Percentiles rank a stretch among this genome's conserved stretches.
Evolutionary conservation across 2,888 invertebrate species (phyloP).

Genomic region (Macaria liturata): DNA sequence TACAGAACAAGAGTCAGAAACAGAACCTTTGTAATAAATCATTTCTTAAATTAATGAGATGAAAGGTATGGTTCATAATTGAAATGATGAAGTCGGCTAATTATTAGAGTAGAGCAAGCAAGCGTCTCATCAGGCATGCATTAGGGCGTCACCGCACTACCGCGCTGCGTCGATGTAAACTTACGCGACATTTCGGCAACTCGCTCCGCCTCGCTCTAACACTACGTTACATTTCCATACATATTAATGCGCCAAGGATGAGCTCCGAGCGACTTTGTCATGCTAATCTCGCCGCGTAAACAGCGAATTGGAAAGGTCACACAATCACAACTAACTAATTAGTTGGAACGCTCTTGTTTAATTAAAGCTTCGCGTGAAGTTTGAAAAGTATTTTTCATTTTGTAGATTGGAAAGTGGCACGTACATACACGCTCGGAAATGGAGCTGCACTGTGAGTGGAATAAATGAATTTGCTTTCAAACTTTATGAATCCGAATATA

Average conservation of each 20-base stretch:
- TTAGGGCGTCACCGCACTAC: slow-evolving; percentile 28
- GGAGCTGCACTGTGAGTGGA: slow-evolving; percentile 2
- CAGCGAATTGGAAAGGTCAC: slow-evolving; percentile 31
- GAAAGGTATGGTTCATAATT: too few relatives aligned
- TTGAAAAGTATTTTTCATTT: slow-evolving; percentile 10
- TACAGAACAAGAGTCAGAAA: too few relatives aligned
- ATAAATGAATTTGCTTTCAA: slow-evolving; percentile 7
- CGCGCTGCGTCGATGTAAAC: slow-evolving; percentile 22
- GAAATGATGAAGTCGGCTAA: too few relatives aligned
- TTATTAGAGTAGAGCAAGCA: slow-evolving; percentile 6
- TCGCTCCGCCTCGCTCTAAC: slow-evolving; percentile 25
- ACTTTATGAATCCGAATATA: slow-evolving; percentile 1
- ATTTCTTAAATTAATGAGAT: too few relatives aligned
- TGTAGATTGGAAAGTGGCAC: slow-evolving; percentile 11
- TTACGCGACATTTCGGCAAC: slow-evolving; percentile 28
- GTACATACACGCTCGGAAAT: slow-evolving; percentile 2
- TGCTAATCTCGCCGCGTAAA: slow-evolving; percentile 39
- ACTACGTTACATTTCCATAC: slow-evolving; percentile 44
- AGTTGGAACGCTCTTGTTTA: slow-evolving; percentile 13
- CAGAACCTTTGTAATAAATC: too few relatives aligned
- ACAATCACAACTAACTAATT: slow-evolving; percentile 23
- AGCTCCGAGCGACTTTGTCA: slow-evolving; percentile 45
- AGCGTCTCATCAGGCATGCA: slow-evolving; percentile 32
- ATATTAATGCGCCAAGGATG: slow-evolving; percentile 49
- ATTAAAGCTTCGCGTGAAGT: slow-evolving; percentile 2